Evolutionary conservation across 2,113 vertebrate genomes (phyloP).

Genomic region (Suricata suricatta): DNA sequence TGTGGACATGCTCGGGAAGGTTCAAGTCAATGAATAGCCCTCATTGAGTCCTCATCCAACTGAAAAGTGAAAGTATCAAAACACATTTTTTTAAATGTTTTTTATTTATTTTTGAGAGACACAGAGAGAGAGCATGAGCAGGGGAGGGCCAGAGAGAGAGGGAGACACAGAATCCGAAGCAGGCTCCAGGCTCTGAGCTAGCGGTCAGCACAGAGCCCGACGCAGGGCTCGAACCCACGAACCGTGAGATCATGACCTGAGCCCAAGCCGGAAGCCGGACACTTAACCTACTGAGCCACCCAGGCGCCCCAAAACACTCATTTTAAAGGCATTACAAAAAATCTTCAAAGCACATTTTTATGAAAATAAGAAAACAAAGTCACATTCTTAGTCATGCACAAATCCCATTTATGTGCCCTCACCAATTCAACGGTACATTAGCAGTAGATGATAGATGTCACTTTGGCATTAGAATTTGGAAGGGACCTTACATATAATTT

Average conservation of each 20-base stretch:
- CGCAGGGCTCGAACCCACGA: no score
- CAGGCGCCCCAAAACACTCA: neutral
- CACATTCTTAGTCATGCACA: neutral
- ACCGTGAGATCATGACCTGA: no score
- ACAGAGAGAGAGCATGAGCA: no score
- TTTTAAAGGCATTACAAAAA: neutral
- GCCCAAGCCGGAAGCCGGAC: no score
- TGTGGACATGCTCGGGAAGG: neutral
- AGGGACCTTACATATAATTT: neutral
- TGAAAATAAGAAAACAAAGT: neutral
- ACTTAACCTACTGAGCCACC: no score
- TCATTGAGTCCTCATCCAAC: neutral
- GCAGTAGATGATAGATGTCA: neutral
- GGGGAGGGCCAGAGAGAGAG: no score
- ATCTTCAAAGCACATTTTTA: constrained; percentile 31
- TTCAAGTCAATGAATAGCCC: neutral
- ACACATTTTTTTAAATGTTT: neutral
- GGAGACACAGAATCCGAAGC: no score
- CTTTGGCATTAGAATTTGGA: neutral
- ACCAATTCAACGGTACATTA: neutral
- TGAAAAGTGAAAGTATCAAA: constrained; percentile 3
- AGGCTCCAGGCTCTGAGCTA: no score
- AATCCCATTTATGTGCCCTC: neutral
- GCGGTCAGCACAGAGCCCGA: no score
- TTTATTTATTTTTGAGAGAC: no score